These are phyloP conservation scores for Teleopsis dalmanni DNA, from an alignment of 1,140 invertebrate genomes.

Conservation along the genomic window DNA sequence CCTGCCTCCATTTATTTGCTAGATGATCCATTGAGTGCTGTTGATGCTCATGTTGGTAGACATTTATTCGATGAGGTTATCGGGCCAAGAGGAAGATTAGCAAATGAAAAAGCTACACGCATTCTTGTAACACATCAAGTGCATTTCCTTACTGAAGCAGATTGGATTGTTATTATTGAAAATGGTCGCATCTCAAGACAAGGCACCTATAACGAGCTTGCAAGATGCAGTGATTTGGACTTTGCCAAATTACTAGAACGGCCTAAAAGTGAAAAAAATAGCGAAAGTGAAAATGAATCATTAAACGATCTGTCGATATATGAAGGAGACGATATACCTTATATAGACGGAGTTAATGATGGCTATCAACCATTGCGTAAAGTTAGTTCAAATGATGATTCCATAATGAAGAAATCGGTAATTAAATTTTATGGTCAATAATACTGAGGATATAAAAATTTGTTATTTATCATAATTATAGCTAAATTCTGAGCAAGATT, in stretches of 20 bases:
- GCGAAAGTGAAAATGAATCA: constrained; percentile 8
- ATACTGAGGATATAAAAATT: background rate
- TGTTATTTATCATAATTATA: background rate
- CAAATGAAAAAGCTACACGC: constrained; percentile 54
- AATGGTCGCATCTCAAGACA: constrained; percentile 52
- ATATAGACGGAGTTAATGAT: constrained; percentile 33
- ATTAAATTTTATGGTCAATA: constrained; percentile 8
- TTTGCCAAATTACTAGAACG: constrained; percentile 50
- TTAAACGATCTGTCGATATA: constrained; percentile 45
- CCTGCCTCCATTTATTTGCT: constrained; percentile 66
- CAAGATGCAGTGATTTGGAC: constrained; percentile 48
- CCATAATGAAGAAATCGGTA: constrained; percentile 24
- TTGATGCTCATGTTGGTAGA: constrained; percentile 59
- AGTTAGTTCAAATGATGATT: constrained; percentile 20
- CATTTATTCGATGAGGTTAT: constrained; percentile 63
- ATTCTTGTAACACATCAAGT: constrained; percentile 80
- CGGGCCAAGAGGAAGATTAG: constrained; percentile 48
- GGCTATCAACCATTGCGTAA: constrained; percentile 34
- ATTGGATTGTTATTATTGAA: constrained; percentile 71
- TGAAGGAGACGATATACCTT: constrained; percentile 44
- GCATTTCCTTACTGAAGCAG: constrained; percentile 66
- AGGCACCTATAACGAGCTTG: constrained; percentile 52
- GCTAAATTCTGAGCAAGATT: constrained; percentile 26
- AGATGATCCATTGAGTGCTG: constrained; percentile 73
- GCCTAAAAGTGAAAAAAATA: constrained; percentile 24